Percentiles rank a stretch among this genome's conserved stretches.
These are phyloP conservation scores for Spondyliosoma cantharus DNA, from an alignment of 2,797 vertebrate species.

Conservation along the genomic window DNA sequence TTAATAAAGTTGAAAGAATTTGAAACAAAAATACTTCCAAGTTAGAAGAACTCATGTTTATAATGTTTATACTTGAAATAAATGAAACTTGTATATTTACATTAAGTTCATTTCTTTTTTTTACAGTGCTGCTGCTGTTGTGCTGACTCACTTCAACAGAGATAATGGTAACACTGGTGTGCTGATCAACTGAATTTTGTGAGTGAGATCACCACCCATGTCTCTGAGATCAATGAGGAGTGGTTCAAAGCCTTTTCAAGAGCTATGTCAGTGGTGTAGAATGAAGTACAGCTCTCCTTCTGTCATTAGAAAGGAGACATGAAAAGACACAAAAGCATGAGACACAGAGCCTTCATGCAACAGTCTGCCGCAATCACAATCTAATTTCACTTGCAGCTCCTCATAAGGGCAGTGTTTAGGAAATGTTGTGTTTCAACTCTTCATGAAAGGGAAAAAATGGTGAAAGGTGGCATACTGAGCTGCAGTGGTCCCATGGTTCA, in stretches of 20 bases:
- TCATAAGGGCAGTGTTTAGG: neutral
- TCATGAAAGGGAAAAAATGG: neutral
- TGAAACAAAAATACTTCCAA: too few relatives aligned
- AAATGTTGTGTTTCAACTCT: neutral
- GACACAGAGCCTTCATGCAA: neutral
- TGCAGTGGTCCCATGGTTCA: neutral
- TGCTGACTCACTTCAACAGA: neutral
- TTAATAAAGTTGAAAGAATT: too few relatives aligned
- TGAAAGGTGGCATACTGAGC: too few relatives aligned
- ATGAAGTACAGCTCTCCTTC: conserved; percentile 5
- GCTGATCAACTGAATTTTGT: neutral
- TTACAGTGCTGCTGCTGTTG: neutral
- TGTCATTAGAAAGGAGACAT: neutral
- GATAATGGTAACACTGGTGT: neutral
- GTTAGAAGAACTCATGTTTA: too few relatives aligned
- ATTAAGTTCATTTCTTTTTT: too few relatives aligned
- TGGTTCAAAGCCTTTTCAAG: neutral
- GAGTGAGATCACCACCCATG: neutral
- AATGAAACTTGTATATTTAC: too few relatives aligned
- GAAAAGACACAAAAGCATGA: neutral
- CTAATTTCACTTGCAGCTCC: neutral
- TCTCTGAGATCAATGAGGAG: conserved; percentile 3
- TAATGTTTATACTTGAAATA: too few relatives aligned
- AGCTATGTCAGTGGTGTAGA: conserved; percentile 3
- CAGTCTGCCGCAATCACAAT: neutral